Percentiles rank a stretch among this genome's conserved stretches.
Evolutionary conservation across 2,888 invertebrate genomes (phyloP).

Genomic region (Taenaris catops): DNA sequence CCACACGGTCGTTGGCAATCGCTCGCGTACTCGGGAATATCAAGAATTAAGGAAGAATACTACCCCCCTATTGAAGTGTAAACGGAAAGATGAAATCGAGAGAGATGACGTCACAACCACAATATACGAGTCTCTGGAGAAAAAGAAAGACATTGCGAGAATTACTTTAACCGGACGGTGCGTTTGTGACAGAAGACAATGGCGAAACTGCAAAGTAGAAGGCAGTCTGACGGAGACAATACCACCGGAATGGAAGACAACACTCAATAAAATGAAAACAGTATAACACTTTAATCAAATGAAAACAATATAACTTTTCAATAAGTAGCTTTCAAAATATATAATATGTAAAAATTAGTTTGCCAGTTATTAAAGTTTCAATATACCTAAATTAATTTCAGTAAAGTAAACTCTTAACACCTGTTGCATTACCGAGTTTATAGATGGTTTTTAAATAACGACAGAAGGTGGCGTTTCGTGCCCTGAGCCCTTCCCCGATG

Average conservation of each 20-base stretch:
- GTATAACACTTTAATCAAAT: conserved; percentile 1
- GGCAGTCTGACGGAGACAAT: too few relatives aligned
- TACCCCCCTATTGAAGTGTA: too few relatives aligned
- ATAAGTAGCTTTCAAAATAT: conserved; percentile 24
- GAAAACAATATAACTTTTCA: conserved; percentile 11
- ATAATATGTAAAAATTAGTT: conserved; percentile 17
- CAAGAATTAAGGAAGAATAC: neutral
- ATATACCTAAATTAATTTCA: conserved; percentile 14
- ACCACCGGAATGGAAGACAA: too few relatives aligned
- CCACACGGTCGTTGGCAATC: conserved; percentile 19
- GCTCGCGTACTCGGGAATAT: conserved; percentile 3
- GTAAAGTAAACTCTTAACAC: conserved; percentile 28
- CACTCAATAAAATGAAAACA: too few relatives aligned
- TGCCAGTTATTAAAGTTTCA: conserved; percentile 6
- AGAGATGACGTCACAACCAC: conserved; percentile 2
- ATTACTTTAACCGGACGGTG: neutral
- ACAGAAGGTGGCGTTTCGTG: conserved; percentile 74
- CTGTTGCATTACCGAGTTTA: conserved; percentile 51
- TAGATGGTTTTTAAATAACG: conserved; percentile 75
- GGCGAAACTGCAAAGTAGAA: neutral
- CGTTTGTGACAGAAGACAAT: conserved; percentile 1
- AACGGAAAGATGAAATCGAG: neutral
- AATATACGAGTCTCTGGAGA: neutral
- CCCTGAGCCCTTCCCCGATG: conserved; percentile 66
- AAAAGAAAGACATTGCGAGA: neutral